Conservation (phyloP, 2,797 vertebrate species). For the Melanotaenia parkinsoni region DNA sequence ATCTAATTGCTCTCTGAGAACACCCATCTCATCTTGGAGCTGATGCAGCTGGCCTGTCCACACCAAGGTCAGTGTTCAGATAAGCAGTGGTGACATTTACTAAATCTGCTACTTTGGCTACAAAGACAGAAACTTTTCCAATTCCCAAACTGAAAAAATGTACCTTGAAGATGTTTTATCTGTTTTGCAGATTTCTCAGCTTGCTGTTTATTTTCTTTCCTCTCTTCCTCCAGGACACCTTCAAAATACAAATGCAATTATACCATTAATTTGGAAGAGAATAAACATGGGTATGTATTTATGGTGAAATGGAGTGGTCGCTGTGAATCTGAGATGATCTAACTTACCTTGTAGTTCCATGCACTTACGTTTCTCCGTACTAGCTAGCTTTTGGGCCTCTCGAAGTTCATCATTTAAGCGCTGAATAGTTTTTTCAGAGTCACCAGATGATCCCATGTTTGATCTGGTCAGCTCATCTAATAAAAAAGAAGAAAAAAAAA, state of each 20-base stretch:
- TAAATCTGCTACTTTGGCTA: not conserved
- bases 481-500: slow-evolving; percentile 22
- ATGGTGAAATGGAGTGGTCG: not conserved
- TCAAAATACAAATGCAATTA: slow-evolving; percentile 17
- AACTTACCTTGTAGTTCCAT: slow-evolving; percentile 93
- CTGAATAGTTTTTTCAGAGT: slow-evolving; percentile 92
- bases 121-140: not conserved
- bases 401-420: slow-evolving; percentile 90
- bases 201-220: slow-evolving; percentile 88
- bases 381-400: slow-evolving; percentile 91
- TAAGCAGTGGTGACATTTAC: slow-evolving; percentile 1
- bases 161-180: slow-evolving; percentile 93
- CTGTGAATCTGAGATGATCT: not conserved
- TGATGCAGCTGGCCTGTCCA: slow-evolving; percentile 88
- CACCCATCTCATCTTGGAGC: slow-evolving; percentile 88
- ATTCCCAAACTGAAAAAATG: slow-evolving; percentile 6
- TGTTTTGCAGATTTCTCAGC: slow-evolving; percentile 92
- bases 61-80: slow-evolving; percentile 12
- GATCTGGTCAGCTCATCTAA: slow-evolving; percentile 90
- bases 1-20: slow-evolving; percentile 88
- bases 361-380: slow-evolving; percentile 90
- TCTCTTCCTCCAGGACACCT: slow-evolving; percentile 93
- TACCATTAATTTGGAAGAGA: not conserved
- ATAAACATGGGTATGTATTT: not conserved
- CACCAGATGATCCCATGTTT: slow-evolving; percentile 87